Evolutionary conservation across 2,797 vertebrate genomes (phyloP).

Genomic region (Xiphorhynchus erythropygius): DNA sequence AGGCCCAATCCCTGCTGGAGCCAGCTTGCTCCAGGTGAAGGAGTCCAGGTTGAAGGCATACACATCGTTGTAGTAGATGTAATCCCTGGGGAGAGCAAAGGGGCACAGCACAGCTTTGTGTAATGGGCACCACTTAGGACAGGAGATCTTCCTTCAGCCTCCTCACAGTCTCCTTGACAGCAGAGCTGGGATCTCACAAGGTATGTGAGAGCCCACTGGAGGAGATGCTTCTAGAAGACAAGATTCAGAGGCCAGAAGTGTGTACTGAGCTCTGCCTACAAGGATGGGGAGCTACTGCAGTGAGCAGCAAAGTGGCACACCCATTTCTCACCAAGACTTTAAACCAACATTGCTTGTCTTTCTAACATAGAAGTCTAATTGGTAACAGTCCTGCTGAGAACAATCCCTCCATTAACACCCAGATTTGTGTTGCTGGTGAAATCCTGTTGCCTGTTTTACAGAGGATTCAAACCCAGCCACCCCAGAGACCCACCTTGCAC

Average conservation of each 20-base stretch:
- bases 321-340: not conserved
- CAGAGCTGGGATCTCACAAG: not conserved
- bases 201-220: not conserved
- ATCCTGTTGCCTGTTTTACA: not conserved
- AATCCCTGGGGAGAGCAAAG: constrained; percentile 81
- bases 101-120: not conserved
- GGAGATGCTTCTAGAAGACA: not conserved
- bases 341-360: not conserved
- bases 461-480: not conserved
- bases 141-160: not conserved
- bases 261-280: not conserved
- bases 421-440: not conserved
- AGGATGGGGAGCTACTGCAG: not conserved
- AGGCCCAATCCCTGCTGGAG: constrained; percentile 82
- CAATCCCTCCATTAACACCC: not conserved
- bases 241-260: not conserved
- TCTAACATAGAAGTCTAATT: not conserved
- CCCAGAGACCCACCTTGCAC: constrained; percentile 79
- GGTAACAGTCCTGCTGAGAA: not conserved
- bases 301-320: not conserved
- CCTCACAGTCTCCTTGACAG: not conserved
- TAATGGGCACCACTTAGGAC: not conserved
- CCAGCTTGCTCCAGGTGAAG: constrained; percentile 87
- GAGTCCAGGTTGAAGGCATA: constrained; percentile 90
- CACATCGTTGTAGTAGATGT: constrained; percentile 92